phyloP scores from a whole-genome alignment of 2,888 invertebrate genomes.

The Zootermopsis nevadensis region DNA sequence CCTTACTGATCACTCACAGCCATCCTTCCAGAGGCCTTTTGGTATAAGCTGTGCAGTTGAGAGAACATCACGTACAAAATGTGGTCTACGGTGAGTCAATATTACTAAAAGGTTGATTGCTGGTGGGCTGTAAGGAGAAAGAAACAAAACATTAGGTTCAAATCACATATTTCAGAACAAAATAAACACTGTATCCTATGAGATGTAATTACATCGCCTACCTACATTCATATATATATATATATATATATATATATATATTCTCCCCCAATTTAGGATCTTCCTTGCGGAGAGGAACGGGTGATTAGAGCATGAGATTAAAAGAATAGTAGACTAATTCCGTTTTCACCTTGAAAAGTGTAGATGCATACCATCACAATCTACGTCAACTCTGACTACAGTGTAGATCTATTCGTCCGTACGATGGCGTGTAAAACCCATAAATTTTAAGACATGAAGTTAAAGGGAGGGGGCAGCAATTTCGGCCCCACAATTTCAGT shows the following conservation, averaged over 20 bases:
- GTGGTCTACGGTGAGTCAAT: no score
- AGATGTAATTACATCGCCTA: not conserved
- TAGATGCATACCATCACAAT: slow-evolving; percentile 35
- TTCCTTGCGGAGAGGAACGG: not conserved
- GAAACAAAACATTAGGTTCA: no score
- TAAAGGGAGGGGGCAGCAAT: not conserved
- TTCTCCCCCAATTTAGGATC: not conserved
- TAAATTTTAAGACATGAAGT: slow-evolving; percentile 26
- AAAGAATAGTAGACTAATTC: not conserved
- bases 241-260: not conserved
- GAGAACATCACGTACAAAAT: no score
- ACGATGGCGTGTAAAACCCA: slow-evolving; percentile 13
- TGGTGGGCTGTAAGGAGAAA: not conserved
- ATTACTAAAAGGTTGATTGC: not conserved
- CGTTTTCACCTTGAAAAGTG: not conserved
- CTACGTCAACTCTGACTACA: slow-evolving; percentile 6
- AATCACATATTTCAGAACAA: not conserved
- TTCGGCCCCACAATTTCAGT: slow-evolving; percentile 52
- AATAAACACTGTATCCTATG: not conserved
- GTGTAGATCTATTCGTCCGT: slow-evolving; percentile 4
- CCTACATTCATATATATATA: no score
- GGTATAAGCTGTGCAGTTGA: no score
- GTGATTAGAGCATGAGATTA: not conserved
- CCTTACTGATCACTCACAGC: no score
- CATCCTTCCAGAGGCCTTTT: no score